Conservation (phyloP, 2,797 vertebrate genomes). For the Myotis vivesi region DNA sequence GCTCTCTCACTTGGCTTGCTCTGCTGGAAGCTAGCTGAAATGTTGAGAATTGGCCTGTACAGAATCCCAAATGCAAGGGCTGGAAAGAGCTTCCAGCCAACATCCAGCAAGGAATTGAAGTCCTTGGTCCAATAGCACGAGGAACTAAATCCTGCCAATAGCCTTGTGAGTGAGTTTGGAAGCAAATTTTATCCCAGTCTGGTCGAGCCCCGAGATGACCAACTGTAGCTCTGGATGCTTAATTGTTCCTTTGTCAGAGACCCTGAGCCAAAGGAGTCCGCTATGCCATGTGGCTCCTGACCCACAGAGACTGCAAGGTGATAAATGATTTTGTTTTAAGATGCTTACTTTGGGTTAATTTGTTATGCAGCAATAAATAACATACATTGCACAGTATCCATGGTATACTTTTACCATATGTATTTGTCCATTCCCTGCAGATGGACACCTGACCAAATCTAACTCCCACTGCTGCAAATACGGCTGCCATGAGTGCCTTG, state of each 20-base stretch:
- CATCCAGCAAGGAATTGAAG: not conserved
- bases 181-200: not conserved
- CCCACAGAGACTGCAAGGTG: not conserved
- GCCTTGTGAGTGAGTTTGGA: conserved; percentile 15
- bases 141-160: not conserved
- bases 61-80: not conserved
- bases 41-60: not conserved
- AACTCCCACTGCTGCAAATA: not conserved
- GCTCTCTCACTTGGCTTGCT: not conserved
- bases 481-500: not conserved
- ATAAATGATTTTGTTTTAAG: conserved; percentile 27
- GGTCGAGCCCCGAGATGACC: not conserved
- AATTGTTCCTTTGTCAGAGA: not conserved
- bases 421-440: not conserved
- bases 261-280: not conserved
- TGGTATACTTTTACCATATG: not conserved
- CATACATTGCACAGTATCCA: not conserved
- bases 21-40: not conserved
- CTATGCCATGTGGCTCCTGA: not conserved
- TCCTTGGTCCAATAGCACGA: not conserved
- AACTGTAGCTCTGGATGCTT: not conserved
- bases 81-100: not conserved
- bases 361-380: conserved; percentile 10
- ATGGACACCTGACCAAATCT: not conserved
- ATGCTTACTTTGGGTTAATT: not conserved